A percentile compares a stretch with the other conserved stretches of the same genome.
These are phyloP conservation scores for Heterodera carotae DNA, from an alignment of 1,140 invertebrate species.

Conservation along the genomic window DNA sequence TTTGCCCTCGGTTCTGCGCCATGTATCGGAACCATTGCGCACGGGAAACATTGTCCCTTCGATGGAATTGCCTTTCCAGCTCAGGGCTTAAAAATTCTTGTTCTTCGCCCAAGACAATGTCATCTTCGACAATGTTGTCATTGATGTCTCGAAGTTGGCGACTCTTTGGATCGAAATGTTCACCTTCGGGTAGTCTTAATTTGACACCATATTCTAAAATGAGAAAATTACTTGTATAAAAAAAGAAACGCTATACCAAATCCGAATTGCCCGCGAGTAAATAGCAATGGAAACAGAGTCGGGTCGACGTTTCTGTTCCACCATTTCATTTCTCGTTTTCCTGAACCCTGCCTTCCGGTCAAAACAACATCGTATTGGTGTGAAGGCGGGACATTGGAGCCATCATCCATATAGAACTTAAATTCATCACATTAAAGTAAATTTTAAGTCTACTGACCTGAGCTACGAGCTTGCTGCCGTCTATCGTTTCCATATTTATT, in stretches of 20 bases:
- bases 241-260: neutral
- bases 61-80: neutral
- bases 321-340: neutral
- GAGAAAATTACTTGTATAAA: neutral
- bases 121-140: neutral
- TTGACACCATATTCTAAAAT: neutral
- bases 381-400: neutral
- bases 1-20: neutral
- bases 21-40: conserved; percentile 2
- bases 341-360: neutral
- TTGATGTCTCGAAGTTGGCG: neutral
- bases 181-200: neutral
- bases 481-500: neutral
- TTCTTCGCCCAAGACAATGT: neutral
- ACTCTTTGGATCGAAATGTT: neutral
- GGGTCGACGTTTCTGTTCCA: conserved; percentile 7
- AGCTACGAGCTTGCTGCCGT: neutral
- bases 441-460: neutral
- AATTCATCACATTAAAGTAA: neutral
- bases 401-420: neutral
- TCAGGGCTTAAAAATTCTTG: neutral
- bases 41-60: neutral
- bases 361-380: neutral
- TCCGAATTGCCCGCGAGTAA: neutral
- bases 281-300: neutral